phyloP scores from a whole-genome alignment of 2,113 vertebrate species.

The Sphaerodactylus townsendi region DNA sequence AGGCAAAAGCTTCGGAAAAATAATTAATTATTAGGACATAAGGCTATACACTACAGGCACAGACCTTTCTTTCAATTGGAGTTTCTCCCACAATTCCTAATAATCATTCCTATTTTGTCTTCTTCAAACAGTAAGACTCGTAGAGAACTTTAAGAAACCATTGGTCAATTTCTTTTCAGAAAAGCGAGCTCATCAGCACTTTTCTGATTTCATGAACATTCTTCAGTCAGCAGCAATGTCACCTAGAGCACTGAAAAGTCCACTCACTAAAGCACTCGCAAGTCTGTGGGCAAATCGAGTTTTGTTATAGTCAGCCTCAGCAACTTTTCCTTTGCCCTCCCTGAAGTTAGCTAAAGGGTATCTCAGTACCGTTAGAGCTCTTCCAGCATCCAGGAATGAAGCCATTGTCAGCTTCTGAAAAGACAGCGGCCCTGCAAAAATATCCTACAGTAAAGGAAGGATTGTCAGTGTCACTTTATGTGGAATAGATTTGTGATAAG shows the following conservation, averaged over 20 bases:
- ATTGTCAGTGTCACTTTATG: not conserved
- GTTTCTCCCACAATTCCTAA: accelerated
- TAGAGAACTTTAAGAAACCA: slow-evolving; percentile 43
- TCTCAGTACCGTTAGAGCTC: slow-evolving; percentile 50
- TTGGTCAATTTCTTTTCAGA: slow-evolving; percentile 50
- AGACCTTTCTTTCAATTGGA: not conserved
- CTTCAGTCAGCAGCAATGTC: slow-evolving; percentile 66
- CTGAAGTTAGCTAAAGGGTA: slow-evolving; percentile 62
- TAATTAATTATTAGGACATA: not conserved
- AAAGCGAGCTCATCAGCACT: slow-evolving; percentile 59
- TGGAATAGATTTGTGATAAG: not conserved
- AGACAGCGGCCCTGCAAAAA: slow-evolving; percentile 37
- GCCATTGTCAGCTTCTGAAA: slow-evolving; percentile 48
- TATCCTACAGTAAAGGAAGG: not conserved
- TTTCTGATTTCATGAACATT: slow-evolving; percentile 65
- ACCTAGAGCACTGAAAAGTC: slow-evolving; percentile 57
- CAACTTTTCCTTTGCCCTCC: slow-evolving; percentile 15
- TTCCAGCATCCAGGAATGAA: slow-evolving; percentile 56
- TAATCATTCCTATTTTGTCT: slow-evolving; percentile 46
- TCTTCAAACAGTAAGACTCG: slow-evolving; percentile 35
- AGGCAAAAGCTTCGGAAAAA: not conserved
- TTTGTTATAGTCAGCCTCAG: slow-evolving; percentile 63
- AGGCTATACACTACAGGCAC: not conserved
- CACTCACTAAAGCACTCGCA: slow-evolving; percentile 47
- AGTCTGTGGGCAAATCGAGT: slow-evolving; percentile 56